Percentiles rank a stretch among this genome's conserved stretches.
These are phyloP conservation scores for Halictus ligatus DNA, from an alignment of 2,888 invertebrate genomes.

Conservation along the genomic window DNA sequence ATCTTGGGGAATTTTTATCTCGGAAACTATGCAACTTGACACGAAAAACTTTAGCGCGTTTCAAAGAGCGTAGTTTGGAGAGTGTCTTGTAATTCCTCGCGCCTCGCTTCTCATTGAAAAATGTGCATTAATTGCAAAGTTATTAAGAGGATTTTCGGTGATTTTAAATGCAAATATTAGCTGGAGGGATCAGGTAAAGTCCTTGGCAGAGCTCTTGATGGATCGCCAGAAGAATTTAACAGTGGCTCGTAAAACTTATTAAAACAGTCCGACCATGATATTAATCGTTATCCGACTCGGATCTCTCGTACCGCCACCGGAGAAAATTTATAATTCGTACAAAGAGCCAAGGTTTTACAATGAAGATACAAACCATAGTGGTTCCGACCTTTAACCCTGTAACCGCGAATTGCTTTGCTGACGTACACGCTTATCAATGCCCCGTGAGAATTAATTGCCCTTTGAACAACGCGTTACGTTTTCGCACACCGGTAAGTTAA, in stretches of 20 bases:
- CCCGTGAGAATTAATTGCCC: not conserved
- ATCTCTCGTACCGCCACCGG: not conserved
- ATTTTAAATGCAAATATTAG: not conserved
- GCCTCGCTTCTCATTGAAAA: not conserved
- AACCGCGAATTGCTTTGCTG: not conserved
- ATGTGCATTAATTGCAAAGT: not conserved
- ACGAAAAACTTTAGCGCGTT: too few relatives aligned
- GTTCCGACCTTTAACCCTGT: not conserved
- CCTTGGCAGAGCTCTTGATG: not conserved
- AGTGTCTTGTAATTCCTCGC: too few relatives aligned
- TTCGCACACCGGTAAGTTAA: not conserved
- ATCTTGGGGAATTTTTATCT: not conserved
- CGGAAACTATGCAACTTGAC: too few relatives aligned
- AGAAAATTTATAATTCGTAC: not conserved
- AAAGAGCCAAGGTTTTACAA: not conserved
- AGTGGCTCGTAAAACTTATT: not conserved
- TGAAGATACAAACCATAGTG: not conserved
- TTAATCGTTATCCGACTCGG: not conserved
- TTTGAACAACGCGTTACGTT: not conserved
- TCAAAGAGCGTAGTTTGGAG: too few relatives aligned
- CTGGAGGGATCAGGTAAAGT: not conserved
- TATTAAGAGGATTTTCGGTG: not conserved
- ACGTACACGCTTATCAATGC: constrained; percentile 23
- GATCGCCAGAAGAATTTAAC: not conserved
- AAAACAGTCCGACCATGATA: not conserved